phyloP scores from a whole-genome alignment of 2,888 invertebrate species.

The Stenurella melanura region DNA sequence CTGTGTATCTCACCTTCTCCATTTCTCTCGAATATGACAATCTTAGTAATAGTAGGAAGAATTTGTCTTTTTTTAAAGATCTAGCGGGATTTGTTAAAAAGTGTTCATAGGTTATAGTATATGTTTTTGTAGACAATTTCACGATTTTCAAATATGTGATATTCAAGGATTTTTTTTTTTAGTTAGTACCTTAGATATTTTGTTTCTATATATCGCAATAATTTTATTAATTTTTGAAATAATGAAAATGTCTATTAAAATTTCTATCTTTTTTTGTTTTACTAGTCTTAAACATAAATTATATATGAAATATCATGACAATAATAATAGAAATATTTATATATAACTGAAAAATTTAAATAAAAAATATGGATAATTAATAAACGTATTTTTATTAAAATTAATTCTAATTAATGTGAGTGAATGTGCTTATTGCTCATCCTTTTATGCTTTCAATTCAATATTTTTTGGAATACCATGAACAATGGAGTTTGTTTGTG shows the following conservation, averaged over 20 bases:
- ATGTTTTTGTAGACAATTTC: constrained; percentile 11
- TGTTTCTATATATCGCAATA: not conserved
- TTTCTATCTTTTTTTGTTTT: constrained; percentile 10
- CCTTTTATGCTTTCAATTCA: too few species aligned
- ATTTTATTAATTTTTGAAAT: constrained; percentile 2
- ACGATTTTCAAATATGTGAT: not conserved
- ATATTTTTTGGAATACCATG: too few species aligned
- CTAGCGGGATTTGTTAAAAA: constrained; percentile 13
- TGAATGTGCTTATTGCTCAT: too few species aligned
- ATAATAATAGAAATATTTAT: constrained; percentile 21
- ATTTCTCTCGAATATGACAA: too few species aligned
- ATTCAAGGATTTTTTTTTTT: not conserved
- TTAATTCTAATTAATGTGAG: too few species aligned
- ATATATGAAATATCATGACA: constrained; percentile 28
- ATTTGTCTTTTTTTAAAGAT: not conserved
- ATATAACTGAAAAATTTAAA: not conserved
- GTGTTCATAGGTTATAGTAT: constrained; percentile 13
- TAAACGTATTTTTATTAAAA: too few species aligned
- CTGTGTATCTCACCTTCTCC: too few species aligned
- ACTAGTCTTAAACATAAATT: constrained; percentile 31
- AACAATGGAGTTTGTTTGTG: too few species aligned
- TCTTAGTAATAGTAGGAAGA: too few species aligned
- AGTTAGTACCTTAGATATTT: not conserved
- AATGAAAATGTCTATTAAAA: constrained; percentile 16
- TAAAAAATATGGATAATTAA: not conserved